phyloP scores from a whole-genome alignment of 2,888 invertebrate genomes.

The Epinotia ramella region DNA sequence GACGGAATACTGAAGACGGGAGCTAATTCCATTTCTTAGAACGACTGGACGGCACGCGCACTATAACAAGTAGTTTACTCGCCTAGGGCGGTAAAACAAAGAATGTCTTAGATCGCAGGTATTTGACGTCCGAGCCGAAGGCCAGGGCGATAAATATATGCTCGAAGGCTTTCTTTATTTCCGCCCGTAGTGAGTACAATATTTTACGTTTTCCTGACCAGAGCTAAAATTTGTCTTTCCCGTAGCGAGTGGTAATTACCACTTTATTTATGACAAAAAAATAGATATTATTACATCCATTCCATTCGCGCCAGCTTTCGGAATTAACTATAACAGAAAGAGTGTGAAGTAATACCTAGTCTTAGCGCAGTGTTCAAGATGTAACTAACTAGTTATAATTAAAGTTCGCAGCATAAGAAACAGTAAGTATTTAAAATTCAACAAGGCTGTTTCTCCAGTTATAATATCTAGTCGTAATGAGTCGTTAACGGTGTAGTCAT shows the following conservation, averaged over 20 bases:
- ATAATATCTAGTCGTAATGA: conserved; percentile 30
- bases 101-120: too few species aligned
- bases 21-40: background rate
- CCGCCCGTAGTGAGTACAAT: too few species aligned
- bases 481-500: conserved; percentile 17
- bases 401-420: background rate
- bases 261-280: too few species aligned
- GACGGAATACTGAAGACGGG: too few species aligned
- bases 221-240: too few species aligned
- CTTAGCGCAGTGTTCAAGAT: background rate
- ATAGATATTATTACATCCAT: background rate
- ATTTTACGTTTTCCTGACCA: too few species aligned
- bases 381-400: conserved; percentile 2
- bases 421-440: background rate
- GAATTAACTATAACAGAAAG: background rate
- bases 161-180: too few species aligned
- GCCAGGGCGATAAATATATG: too few species aligned
- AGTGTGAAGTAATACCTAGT: background rate
- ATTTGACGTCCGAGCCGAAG: too few species aligned
- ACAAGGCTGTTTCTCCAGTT: conserved; percentile 29
- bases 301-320: background rate
- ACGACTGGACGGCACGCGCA: background rate
- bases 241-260: too few species aligned
- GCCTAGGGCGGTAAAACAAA: too few species aligned
- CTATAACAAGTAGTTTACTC: background rate